Percentiles rank a stretch among this genome's conserved stretches.
Conservation (phyloP, 1,140 invertebrate genomes). For the Limonius californicus region DNA sequence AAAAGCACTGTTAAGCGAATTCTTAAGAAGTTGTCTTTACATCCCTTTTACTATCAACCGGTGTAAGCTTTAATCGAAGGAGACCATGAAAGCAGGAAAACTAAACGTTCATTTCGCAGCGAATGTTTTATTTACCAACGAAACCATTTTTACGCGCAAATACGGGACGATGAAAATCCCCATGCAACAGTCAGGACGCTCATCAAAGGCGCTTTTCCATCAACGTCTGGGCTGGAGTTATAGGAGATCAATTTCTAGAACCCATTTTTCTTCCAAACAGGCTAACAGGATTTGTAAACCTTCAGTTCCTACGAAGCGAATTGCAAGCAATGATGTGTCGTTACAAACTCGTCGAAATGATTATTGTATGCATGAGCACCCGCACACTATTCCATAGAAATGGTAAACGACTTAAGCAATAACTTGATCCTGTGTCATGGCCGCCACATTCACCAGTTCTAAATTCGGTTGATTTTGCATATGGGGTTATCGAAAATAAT, state of each 20-base stretch:
- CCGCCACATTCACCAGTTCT: neutral
- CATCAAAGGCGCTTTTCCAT: neutral
- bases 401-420: neutral
- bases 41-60: neutral
- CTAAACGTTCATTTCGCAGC: neutral
- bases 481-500: neutral
- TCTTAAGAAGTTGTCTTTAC: neutral
- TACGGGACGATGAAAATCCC: conserved; percentile 1
- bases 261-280: neutral
- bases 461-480: neutral
- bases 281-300: neutral
- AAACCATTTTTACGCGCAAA: neutral
- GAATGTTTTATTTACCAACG: conserved; percentile 8
- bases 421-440: neutral
- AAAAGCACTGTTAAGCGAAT: neutral
- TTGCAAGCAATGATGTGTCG: neutral
- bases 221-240: neutral
- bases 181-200: neutral
- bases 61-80: neutral
- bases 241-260: neutral
- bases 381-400: neutral
- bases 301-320: neutral
- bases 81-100: neutral
- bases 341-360: neutral
- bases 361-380: neutral